Evolutionary conservation across 2,888 invertebrate species (phyloP).

Genomic region (Chydorus sphaericus): DNA sequence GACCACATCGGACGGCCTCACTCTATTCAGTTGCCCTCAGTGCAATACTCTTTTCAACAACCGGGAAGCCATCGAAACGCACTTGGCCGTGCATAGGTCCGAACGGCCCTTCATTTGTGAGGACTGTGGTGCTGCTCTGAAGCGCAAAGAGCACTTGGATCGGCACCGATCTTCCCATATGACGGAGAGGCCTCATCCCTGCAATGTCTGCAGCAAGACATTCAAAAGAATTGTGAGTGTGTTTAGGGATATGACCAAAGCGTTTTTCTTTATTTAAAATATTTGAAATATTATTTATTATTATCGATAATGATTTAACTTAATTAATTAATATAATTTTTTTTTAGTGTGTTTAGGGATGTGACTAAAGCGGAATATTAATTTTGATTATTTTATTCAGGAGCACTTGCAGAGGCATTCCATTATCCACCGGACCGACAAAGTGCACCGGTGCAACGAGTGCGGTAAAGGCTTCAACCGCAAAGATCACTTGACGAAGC

Average conservation of each 20-base stretch:
- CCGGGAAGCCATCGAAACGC: constrained; percentile 53
- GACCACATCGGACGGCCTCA: constrained; percentile 55
- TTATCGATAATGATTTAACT: too few relatives aligned
- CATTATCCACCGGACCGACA: constrained; percentile 79
- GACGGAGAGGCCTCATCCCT: constrained; percentile 74
- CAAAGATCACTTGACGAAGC: constrained; percentile 72
- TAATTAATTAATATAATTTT: too few relatives aligned
- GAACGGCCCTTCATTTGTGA: constrained; percentile 73
- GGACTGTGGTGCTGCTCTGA: constrained; percentile 72
- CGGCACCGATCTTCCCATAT: constrained; percentile 78
- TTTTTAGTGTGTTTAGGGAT: too few relatives aligned
- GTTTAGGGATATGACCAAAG: neutral
- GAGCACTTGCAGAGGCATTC: constrained; percentile 77
- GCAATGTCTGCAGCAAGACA: constrained; percentile 70
- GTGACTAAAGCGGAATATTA: neutral
- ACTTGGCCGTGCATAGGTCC: constrained; percentile 42
- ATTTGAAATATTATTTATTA: neutral
- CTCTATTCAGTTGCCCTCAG: constrained; percentile 62
- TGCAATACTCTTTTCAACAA: constrained; percentile 69
- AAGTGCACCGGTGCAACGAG: constrained; percentile 70
- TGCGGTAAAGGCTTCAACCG: constrained; percentile 82
- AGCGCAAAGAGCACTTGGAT: constrained; percentile 70
- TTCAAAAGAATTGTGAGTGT: constrained; percentile 45
- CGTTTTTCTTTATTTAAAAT: neutral
- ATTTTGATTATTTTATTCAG: constrained; percentile 26